Percentiles rank a stretch among this genome's conserved stretches.
phyloP scores from a whole-genome alignment of 2,888 invertebrate genomes.

The Oxycera nigricornis region DNA sequence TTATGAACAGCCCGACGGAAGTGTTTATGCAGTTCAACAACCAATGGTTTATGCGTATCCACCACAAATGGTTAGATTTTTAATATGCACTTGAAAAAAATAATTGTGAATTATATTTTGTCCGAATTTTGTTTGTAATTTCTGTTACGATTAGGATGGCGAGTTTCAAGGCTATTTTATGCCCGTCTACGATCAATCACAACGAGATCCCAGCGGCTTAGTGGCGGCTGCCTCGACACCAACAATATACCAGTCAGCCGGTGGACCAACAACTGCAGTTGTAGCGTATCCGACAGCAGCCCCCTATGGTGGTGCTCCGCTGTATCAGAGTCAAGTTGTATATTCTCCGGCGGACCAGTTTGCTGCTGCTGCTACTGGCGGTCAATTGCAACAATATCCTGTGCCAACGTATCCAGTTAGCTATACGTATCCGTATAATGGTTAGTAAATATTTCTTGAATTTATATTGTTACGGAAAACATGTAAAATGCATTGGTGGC shows the following conservation, averaged over 20 bases:
- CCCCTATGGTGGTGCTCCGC: conserved; percentile 57
- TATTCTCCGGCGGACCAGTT: conserved; percentile 60
- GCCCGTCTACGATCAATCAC: conserved; percentile 61
- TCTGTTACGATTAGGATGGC: conserved; percentile 52
- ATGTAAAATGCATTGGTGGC: too few relatives aligned
- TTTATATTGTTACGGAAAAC: neutral
- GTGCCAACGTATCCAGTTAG: conserved; percentile 60
- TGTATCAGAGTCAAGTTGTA: conserved; percentile 61
- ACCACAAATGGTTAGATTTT: conserved; percentile 53
- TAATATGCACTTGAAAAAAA: conserved; percentile 1
- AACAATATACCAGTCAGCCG: conserved; percentile 57
- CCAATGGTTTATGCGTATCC: conserved; percentile 62
- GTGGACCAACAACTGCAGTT: conserved; percentile 55
- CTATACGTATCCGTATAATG: conserved; percentile 61
- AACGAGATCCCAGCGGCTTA: conserved; percentile 53
- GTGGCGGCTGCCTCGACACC: conserved; percentile 57
- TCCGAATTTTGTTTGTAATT: neutral
- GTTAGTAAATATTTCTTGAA: conserved; percentile 47
- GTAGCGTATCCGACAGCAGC: conserved; percentile 56
- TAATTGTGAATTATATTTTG: neutral
- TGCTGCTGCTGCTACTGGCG: conserved; percentile 51
- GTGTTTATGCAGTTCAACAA: conserved; percentile 61
- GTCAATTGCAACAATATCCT: conserved; percentile 60
- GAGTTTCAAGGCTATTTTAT: conserved; percentile 61
- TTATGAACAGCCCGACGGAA: conserved; percentile 59